Conservation (phyloP, 2,888 invertebrate genomes). For the Halictus ligatus region DNA sequence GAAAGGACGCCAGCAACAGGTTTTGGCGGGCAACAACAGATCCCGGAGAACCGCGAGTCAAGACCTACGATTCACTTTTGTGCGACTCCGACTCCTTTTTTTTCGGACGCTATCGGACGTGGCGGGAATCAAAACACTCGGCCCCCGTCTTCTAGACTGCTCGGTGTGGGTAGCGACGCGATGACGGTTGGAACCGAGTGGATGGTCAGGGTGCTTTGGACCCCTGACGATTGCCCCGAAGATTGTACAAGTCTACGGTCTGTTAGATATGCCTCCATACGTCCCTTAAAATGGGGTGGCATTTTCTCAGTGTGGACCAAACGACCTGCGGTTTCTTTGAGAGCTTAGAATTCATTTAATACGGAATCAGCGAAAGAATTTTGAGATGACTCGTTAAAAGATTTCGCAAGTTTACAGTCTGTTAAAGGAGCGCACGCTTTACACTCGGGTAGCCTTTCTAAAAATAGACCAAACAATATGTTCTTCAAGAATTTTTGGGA, state of each 20-base stretch:
- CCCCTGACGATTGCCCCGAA: not conserved
- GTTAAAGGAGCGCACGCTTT: no score
- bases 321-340: no score
- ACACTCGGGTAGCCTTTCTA: no score
- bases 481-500: no score
- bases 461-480: no score
- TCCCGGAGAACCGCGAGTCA: slow-evolving; percentile 55
- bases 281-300: no score
- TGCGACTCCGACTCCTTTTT: slow-evolving; percentile 32
- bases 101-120: slow-evolving; percentile 16
- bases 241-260: not conserved
- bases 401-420: no score
- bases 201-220: not conserved
- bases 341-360: no score
- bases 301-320: no score
- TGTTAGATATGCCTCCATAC: not conserved
- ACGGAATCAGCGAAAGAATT: no score
- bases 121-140: slow-evolving; percentile 58
- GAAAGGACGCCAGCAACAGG: slow-evolving; percentile 63
- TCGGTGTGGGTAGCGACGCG: not conserved
- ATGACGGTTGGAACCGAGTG: not conserved
- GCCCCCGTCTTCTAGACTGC: not conserved
- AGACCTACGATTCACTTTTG: slow-evolving; percentile 64
- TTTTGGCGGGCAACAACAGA: slow-evolving; percentile 63
- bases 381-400: no score